phyloP scores from a whole-genome alignment of 2,797 vertebrate genomes.

The Pseudopleuronectes americanus region DNA sequence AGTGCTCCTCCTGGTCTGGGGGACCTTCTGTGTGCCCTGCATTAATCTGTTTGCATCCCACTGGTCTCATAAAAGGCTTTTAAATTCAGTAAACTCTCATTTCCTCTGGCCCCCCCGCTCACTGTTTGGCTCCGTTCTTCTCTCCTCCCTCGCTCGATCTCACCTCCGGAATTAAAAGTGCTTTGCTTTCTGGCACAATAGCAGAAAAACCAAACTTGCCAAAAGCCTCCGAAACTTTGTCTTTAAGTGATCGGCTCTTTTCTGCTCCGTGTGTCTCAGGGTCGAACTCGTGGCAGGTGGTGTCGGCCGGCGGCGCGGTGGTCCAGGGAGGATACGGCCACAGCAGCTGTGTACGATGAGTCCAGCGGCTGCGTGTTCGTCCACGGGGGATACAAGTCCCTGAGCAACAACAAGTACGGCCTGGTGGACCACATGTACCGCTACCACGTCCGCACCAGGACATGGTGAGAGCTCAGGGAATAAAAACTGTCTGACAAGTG shows the following conservation, averaged over 20 bases:
- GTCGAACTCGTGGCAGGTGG: conserved; percentile 92
- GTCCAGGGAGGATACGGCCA: conserved; percentile 95
- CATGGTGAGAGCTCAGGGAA: conserved; percentile 87
- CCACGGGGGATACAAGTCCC: conserved; percentile 94
- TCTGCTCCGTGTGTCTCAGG: conserved; percentile 71
- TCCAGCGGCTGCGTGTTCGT: conserved; percentile 89
- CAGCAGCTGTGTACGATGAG: conserved; percentile 90
- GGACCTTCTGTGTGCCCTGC: conserved; percentile 22
- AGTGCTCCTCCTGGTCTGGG: conserved; percentile 17
- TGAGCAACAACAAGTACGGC: conserved; percentile 94
- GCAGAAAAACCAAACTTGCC: conserved; percentile 25
- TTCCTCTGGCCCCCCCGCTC: conserved; percentile 34
- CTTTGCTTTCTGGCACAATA: conserved; percentile 37
- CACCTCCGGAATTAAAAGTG: conserved; percentile 42
- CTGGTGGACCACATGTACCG: conserved; percentile 95
- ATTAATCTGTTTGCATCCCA: conserved; percentile 38
- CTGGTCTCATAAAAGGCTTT: conserved; percentile 52
- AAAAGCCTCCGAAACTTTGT: conserved; percentile 28
- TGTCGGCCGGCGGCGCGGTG: conserved; percentile 90
- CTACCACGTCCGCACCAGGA: conserved; percentile 89
- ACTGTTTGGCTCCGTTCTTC: not conserved
- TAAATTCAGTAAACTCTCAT: conserved; percentile 51
- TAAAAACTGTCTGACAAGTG: not conserved
- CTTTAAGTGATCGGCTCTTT: not conserved
- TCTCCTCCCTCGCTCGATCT: not conserved